Conservation (phyloP, 2,113 vertebrate genomes). For the Ailurus styani region DNA sequence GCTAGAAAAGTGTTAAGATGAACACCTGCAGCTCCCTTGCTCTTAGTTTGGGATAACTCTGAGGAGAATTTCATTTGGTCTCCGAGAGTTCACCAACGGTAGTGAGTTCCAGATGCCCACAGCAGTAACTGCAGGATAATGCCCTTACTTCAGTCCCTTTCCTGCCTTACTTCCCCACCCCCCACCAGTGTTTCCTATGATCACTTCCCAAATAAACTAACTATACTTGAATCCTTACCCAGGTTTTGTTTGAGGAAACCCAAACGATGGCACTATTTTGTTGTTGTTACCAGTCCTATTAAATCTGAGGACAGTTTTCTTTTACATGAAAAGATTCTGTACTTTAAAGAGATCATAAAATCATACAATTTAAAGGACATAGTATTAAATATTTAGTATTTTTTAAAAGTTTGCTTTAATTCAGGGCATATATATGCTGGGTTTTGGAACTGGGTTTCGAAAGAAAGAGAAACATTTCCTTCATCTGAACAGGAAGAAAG, state of each 20-base stretch:
- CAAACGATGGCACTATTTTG: not conserved
- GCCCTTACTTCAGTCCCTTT: not conserved
- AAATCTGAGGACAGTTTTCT: not conserved
- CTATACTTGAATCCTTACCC: not conserved
- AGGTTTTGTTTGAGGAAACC: not conserved
- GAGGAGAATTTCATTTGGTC: not conserved
- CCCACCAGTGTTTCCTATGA: not conserved
- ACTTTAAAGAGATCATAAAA: not conserved
- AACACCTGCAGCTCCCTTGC: not conserved
- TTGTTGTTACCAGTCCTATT: not conserved
- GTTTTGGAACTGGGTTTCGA: not conserved
- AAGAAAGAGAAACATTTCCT: not conserved
- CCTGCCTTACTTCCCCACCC: not conserved
- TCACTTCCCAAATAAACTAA: not conserved
- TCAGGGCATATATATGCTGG: not conserved
- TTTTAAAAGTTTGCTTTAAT: not conserved
- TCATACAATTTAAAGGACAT: not conserved
- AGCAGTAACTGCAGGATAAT: not conserved
- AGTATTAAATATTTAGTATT: not conserved
- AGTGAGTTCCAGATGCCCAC: not conserved
- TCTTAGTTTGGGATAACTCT: not conserved
- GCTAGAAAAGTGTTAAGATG: not conserved
- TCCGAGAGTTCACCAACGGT: not conserved
- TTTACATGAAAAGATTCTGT: not conserved
- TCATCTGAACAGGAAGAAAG: not conserved